phyloP scores from a whole-genome alignment of 2,888 invertebrate genomes.

The Liposcelis brunnea region DNA sequence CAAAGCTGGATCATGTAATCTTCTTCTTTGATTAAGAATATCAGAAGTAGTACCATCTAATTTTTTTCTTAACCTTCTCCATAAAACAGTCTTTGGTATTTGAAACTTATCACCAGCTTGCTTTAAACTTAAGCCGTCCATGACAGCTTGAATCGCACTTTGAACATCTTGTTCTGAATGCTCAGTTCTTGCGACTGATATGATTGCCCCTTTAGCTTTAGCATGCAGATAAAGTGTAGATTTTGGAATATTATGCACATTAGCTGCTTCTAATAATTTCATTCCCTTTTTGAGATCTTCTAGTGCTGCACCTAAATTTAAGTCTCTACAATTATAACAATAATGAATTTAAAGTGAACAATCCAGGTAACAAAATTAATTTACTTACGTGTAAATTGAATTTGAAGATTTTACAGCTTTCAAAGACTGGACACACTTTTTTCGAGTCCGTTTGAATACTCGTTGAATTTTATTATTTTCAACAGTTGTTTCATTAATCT shows the following conservation, averaged over 20 bases:
- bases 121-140: constrained; percentile 27
- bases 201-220: constrained; percentile 24
- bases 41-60: constrained; percentile 16
- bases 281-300: constrained; percentile 25
- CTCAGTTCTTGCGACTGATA: constrained; percentile 25
- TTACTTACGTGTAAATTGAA: constrained; percentile 22
- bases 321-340: constrained; percentile 21
- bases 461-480: constrained; percentile 9
- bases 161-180: constrained; percentile 27
- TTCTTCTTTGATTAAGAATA: constrained; percentile 19
- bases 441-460: not conserved
- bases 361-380: no score
- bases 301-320: constrained; percentile 25
- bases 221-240: constrained; percentile 29
- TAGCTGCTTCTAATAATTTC: constrained; percentile 26
- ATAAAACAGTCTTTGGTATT: constrained; percentile 30
- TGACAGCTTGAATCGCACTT: constrained; percentile 26
- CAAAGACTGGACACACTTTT: constrained; percentile 4
- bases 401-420: constrained; percentile 14
- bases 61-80: constrained; percentile 22
- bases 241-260: constrained; percentile 26
- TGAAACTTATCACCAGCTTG: constrained; percentile 26
- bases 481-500: not conserved
- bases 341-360: no score
- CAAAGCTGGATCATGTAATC: constrained; percentile 23